phyloP scores from a whole-genome alignment of 1,140 invertebrate genomes.

The Cherax quadricarinatus region DNA sequence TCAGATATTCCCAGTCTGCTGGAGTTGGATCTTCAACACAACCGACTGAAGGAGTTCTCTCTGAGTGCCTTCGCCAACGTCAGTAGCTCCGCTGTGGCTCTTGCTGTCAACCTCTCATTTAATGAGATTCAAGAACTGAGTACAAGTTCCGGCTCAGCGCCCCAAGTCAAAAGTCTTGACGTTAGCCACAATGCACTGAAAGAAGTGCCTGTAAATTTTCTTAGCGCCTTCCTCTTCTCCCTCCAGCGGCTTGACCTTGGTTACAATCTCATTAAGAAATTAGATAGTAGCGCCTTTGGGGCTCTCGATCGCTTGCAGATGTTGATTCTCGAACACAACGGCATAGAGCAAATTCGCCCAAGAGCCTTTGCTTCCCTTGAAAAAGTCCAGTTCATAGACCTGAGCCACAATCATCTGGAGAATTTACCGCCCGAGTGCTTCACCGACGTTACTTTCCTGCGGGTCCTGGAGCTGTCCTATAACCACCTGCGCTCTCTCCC shows the following conservation, averaged over 20 bases:
- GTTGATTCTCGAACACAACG: slow-evolving; percentile 86
- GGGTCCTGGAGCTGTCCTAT: slow-evolving; percentile 85
- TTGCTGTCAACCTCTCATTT: slow-evolving; percentile 87
- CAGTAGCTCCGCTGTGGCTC: slow-evolving; percentile 82
- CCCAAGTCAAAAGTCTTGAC: slow-evolving; percentile 80
- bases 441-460: slow-evolving; percentile 85
- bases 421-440: slow-evolving; percentile 89
- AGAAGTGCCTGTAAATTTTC: slow-evolving; percentile 82
- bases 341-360: slow-evolving; percentile 83
- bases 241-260: slow-evolving; percentile 84
- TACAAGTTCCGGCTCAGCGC: slow-evolving; percentile 88
- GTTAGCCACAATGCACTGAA: slow-evolving; percentile 77
- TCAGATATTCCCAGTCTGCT: slow-evolving; percentile 83
- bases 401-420: slow-evolving; percentile 86
- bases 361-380: slow-evolving; percentile 83
- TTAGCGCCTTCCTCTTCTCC: slow-evolving; percentile 81
- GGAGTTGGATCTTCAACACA: slow-evolving; percentile 85
- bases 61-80: slow-evolving; percentile 86
- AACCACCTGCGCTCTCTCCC: slow-evolving; percentile 87
- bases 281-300: slow-evolving; percentile 85
- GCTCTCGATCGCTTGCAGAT: slow-evolving; percentile 79
- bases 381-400: slow-evolving; percentile 86
- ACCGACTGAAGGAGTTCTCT: slow-evolving; percentile 85
- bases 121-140: slow-evolving; percentile 85
- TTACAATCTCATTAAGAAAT: slow-evolving; percentile 84